Evolutionary conservation across 2,797 vertebrate species (phyloP).

Genomic region (Synanceia verrucosa): DNA sequence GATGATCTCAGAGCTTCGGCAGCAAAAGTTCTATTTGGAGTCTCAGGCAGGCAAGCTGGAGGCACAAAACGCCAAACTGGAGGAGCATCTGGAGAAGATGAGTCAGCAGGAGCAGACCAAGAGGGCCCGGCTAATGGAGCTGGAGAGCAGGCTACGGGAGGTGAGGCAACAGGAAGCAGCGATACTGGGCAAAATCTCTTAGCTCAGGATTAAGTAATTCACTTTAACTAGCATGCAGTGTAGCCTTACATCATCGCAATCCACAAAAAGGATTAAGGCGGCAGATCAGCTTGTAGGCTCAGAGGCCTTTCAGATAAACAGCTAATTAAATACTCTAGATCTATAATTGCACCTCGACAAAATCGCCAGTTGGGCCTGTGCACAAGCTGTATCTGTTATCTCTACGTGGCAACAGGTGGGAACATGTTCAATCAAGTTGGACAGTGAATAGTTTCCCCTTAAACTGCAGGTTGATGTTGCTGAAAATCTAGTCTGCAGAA

Average conservation of each 20-base stretch:
- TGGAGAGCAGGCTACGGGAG: slow-evolving; percentile 84
- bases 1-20: slow-evolving; percentile 98
- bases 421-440: neutral
- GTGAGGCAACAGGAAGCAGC: slow-evolving; percentile 67
- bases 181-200: slow-evolving; percentile 31
- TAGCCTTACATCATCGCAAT: slow-evolving; percentile 38
- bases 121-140: slow-evolving; percentile 87
- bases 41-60: slow-evolving; percentile 88
- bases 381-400: slow-evolving; percentile 1
- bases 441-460: neutral
- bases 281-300: slow-evolving; percentile 49
- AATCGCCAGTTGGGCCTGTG: slow-evolving; percentile 1
- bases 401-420: neutral
- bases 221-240: slow-evolving; percentile 45
- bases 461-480: neutral
- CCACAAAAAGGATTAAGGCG: slow-evolving; percentile 58
- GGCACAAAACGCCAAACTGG: slow-evolving; percentile 94
- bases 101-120: slow-evolving; percentile 96
- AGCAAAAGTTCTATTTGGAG: slow-evolving; percentile 97
- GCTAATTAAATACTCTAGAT: slow-evolving; percentile 49
- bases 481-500: too few species aligned
- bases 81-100: slow-evolving; percentile 98
- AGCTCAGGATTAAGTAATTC: slow-evolving; percentile 53
- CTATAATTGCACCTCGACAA: slow-evolving; percentile 6
- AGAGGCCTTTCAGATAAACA: slow-evolving; percentile 59